These are phyloP conservation scores for Pseudomyrmex sp. DNA, from an alignment of 1,140 invertebrate species.

Conservation along the genomic window DNA sequence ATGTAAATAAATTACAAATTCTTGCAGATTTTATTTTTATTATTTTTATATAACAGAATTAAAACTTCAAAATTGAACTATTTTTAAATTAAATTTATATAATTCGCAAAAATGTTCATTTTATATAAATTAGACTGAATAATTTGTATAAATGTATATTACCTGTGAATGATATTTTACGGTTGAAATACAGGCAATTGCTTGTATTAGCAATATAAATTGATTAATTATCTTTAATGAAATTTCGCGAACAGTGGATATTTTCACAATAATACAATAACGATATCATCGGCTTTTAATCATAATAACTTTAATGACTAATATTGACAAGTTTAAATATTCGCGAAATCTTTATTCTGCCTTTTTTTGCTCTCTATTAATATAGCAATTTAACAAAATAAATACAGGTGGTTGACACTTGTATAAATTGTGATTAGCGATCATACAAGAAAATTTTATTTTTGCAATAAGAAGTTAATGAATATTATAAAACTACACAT, in stretches of 20 bases:
- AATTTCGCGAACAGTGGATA: not conserved
- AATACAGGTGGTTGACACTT: conserved; percentile 64
- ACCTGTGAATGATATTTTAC: conserved; percentile 18
- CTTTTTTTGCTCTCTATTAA: conserved; percentile 43
- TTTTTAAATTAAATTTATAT: not conserved
- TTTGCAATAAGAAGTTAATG: not conserved
- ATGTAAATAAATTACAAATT: not conserved
- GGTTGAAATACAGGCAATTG: not conserved
- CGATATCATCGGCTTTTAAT: not conserved
- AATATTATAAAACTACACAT: conserved; percentile 17
- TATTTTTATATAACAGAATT: conserved; percentile 3
- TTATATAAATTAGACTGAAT: not conserved
- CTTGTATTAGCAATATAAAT: not conserved
- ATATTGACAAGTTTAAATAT: conserved; percentile 29
- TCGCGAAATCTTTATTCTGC: not conserved
- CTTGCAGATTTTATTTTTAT: not conserved
- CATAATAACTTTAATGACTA: conserved; percentile 29
- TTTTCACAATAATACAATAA: not conserved
- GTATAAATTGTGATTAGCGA: conserved; percentile 34
- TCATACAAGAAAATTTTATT: conserved; percentile 22
- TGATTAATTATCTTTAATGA: conserved; percentile 5
- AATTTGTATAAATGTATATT: not conserved
- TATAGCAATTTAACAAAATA: conserved; percentile 57
- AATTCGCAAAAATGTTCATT: not conserved
- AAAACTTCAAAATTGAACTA: not conserved